Base-by-base conservation (phyloP, 2,888 invertebrate species). In the Bombyx huttoni region DNA sequence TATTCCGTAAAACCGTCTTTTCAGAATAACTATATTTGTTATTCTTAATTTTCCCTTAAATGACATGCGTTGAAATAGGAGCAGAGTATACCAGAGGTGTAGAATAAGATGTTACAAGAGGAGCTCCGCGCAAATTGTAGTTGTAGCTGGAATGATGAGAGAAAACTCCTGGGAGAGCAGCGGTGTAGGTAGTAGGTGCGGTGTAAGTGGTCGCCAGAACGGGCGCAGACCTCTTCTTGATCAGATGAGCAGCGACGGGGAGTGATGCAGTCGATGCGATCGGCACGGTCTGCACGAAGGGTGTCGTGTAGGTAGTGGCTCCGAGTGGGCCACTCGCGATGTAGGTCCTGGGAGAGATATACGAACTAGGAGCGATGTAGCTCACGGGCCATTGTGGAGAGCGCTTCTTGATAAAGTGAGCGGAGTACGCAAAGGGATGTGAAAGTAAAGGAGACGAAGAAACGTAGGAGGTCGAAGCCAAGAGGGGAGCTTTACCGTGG, bases 111-210 rank as follows among this genome's bases (percentile, higher is more conserved):
- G 40, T 40, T 5, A 70, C 55, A 46, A 67, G 51, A 50, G 71
- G 64, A 51, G 73, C 60, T 35, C 63, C 60, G 8, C 69, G 66
- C 53, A 68, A 55, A 52, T 77, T 77, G 34, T 77, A 60, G 55
- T 78, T 67, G 34, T 77, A 60, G 55, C 78, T 67, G 46, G 75
- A 73, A 55, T 75, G 73, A 13, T 67, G 66, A 6, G 76, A 72
- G 56, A 63, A 8, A 40, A 40, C 40, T 10, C 40, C 40, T 10
- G 40, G 12, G 5, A 10, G 40, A 5, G 46, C 33, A 34, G 13
- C 34, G 0, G 50, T 10, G 46, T 46, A 46, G 5, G 45, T 9
- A n/a, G 13, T 45, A 49, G 50, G 50, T 34, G 34, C 46, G 13
- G 46, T 46, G 13, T 50, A 46, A 1, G 50, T 34, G 1, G 50